Percentiles rank a stretch among this genome's conserved stretches.
Evolutionary conservation across 1,140 invertebrate genomes (phyloP).

Genomic region (Penaeus indicus): DNA sequence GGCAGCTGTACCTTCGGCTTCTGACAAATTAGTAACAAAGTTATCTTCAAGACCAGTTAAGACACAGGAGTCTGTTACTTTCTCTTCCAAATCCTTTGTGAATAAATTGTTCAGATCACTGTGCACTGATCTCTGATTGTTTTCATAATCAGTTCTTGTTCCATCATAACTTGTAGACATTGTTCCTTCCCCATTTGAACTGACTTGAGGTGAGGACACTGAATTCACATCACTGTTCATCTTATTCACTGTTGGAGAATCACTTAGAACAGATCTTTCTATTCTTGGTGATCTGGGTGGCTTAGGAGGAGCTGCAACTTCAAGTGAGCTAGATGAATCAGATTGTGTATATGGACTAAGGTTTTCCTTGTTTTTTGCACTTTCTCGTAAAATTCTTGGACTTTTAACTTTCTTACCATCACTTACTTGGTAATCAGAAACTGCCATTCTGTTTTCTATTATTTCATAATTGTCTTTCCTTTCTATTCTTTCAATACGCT

Average conservation of each 20-base stretch:
- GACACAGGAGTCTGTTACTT: conserved; percentile 15
- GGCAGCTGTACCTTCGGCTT: background rate
- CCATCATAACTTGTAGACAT: conserved; percentile 7
- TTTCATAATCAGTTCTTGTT: conserved; percentile 15
- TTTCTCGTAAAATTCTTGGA: conserved; percentile 43
- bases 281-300: conserved; percentile 59
- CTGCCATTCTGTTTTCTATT: conserved; percentile 59
- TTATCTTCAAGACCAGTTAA: conserved; percentile 41
- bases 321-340: conserved; percentile 29
- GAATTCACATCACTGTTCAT: conserved; percentile 36
- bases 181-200: conserved; percentile 11
- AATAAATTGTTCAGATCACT: conserved; percentile 17
- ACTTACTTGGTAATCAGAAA: conserved; percentile 36
- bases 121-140: conserved; percentile 21
- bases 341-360: conserved; percentile 41
- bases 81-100: conserved; percentile 13
- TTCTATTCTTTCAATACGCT: conserved; percentile 36
- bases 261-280: conserved; percentile 51
- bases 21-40: conserved; percentile 6
- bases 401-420: conserved; percentile 50
- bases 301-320: conserved; percentile 43
- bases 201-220: conserved; percentile 3
- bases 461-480: conserved; percentile 54
- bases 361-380: conserved; percentile 53
- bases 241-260: conserved; percentile 49